phyloP scores from a whole-genome alignment of 2,113 vertebrate species.

The Boulengeromyrus knoepffleri region DNA sequence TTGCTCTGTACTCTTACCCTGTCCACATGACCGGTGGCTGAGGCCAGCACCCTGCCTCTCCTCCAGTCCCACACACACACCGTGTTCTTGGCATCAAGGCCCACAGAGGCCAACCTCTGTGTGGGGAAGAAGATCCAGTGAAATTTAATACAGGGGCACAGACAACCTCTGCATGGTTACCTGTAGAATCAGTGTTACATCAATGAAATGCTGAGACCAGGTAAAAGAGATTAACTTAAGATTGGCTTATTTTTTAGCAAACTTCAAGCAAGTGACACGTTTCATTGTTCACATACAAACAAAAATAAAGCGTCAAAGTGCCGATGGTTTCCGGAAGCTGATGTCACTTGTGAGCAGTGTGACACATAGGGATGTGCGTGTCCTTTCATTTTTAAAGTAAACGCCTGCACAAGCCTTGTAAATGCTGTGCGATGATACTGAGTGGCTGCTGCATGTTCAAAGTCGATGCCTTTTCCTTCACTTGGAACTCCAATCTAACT shows the following conservation, averaged over 20 bases:
- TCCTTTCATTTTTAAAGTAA: too few relatives aligned
- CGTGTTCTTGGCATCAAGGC: slow-evolving; percentile 93
- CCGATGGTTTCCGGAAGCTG: too few relatives aligned
- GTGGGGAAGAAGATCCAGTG: slow-evolving; percentile 25
- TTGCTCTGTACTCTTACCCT: slow-evolving; percentile 9
- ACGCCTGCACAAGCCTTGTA: too few relatives aligned
- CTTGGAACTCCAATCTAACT: background rate
- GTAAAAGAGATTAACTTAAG: background rate
- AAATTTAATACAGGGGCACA: background rate
- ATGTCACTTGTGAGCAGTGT: too few relatives aligned
- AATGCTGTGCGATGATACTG: background rate
- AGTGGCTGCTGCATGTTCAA: background rate
- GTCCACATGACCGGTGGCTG: slow-evolving; percentile 85
- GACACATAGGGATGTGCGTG: too few relatives aligned
- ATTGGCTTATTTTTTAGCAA: background rate
- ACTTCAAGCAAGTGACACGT: background rate
- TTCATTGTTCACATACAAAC: background rate
- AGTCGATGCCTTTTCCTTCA: background rate
- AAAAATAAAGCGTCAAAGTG: too few relatives aligned
- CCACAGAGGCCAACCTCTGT: slow-evolving; percentile 83
- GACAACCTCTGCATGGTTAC: background rate
- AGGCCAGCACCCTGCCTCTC: slow-evolving; percentile 81
- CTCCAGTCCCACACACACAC: slow-evolving; percentile 95
- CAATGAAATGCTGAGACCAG: background rate
- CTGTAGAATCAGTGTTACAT: background rate